Conservation (phyloP, 2,113 vertebrate species). For the Taxidea taxus region DNA sequence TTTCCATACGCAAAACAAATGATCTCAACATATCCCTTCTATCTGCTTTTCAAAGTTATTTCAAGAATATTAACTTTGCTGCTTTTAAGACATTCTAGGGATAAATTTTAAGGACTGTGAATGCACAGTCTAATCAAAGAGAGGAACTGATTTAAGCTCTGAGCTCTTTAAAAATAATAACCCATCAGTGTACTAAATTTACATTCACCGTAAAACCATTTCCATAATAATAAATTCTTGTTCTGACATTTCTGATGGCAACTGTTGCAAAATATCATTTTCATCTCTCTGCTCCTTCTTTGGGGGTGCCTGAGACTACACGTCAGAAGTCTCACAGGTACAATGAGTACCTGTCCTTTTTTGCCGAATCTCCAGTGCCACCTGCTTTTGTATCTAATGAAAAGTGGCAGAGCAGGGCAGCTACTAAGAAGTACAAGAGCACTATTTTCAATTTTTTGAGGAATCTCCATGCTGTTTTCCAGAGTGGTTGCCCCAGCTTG, state of each 20-base stretch:
- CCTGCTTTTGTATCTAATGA: neutral
- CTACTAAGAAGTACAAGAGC: neutral
- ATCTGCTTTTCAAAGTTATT: constrained; percentile 49
- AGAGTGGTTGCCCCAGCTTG: too few relatives aligned
- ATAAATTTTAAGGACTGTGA: constrained; percentile 33
- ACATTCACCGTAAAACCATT: neutral
- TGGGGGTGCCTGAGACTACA: neutral
- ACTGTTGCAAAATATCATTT: neutral
- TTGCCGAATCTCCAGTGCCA: neutral
- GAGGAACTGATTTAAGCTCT: neutral
- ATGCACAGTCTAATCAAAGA: neutral
- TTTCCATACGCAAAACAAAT: constrained; percentile 31
- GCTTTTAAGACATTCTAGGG: constrained; percentile 40
- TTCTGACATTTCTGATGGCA: neutral
- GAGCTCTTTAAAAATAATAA: neutral
- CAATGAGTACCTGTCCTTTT: too few relatives aligned
- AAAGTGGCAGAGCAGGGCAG: neutral
- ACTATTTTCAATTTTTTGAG: too few relatives aligned
- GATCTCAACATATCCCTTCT: constrained; percentile 39
- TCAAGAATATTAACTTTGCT: constrained; percentile 38
- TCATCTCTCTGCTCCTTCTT: neutral
- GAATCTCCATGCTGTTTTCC: too few relatives aligned
- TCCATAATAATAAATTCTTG: neutral
- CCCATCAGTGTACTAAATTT: neutral
- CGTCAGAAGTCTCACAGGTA: neutral